These are phyloP conservation scores for Sminthurides aquaticus DNA, from an alignment of 2,888 invertebrate genomes.

Conservation along the genomic window DNA sequence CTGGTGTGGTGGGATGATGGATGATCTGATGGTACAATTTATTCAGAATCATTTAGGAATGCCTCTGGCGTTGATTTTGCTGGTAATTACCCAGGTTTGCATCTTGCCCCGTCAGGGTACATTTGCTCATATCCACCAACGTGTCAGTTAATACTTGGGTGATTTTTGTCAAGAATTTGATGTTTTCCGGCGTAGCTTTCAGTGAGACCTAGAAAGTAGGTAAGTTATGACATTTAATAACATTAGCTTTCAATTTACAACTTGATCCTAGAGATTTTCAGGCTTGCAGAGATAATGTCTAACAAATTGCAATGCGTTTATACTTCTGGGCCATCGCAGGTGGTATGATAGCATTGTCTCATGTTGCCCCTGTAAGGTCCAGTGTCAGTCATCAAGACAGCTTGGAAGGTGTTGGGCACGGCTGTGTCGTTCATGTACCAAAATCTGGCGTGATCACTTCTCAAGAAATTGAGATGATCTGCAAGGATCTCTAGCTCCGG, in stretches of 20 bases:
- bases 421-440: conserved; percentile 46
- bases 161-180: conserved; percentile 38
- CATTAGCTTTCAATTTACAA: neutral
- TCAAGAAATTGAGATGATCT: conserved; percentile 45
- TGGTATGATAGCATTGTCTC: conserved; percentile 40
- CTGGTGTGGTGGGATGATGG: too few relatives aligned
- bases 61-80: too few relatives aligned
- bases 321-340: conserved; percentile 42
- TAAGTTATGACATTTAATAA: neutral
- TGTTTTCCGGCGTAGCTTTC: conserved; percentile 32
- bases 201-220: conserved; percentile 28
- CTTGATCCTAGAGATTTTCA: too few relatives aligned
- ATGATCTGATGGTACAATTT: too few relatives aligned
- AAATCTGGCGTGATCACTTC: conserved; percentile 46
- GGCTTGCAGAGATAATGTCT: too few relatives aligned
- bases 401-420: conserved; percentile 44
- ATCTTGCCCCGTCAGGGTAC: conserved; percentile 15
- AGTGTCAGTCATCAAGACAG: conserved; percentile 47
- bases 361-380: conserved; percentile 44
- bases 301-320: neutral
- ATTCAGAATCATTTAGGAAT: too few relatives aligned
- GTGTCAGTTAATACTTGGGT: conserved; percentile 41
- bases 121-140: conserved; percentile 38
- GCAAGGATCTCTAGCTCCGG: conserved; percentile 43
- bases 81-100: too few relatives aligned